These are phyloP conservation scores for Ectemnius continuus DNA, from an alignment of 2,888 invertebrate species.

Conservation along the genomic window DNA sequence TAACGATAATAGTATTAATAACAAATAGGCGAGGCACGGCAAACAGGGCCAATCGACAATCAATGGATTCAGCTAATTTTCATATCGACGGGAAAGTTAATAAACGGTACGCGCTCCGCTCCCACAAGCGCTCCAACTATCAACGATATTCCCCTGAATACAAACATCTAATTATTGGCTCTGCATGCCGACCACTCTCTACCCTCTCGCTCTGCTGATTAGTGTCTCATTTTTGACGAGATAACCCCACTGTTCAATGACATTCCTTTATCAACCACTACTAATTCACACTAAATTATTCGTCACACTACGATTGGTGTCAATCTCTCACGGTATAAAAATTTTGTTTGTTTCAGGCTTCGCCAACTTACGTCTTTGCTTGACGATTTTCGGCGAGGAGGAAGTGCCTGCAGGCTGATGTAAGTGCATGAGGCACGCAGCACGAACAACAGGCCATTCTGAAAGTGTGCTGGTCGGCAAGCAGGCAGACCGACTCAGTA, in stretches of 20 bases:
- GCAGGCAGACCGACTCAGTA: constrained; percentile 70
- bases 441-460: constrained; percentile 26
- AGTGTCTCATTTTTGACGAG: too few relatives aligned
- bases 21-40: constrained; percentile 40
- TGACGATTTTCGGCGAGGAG: constrained; percentile 7
- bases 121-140: constrained; percentile 9
- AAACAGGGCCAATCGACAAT: constrained; percentile 43
- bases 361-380: not conserved
- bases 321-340: not conserved
- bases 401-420: constrained; percentile 6
- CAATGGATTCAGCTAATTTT: constrained; percentile 25
- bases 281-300: not conserved
- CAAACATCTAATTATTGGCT: constrained; percentile 5
- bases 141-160: constrained; percentile 2
- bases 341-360: not conserved
- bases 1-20: constrained; percentile 51
- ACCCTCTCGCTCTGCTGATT: too few relatives aligned
- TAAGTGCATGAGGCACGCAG: constrained; percentile 29
- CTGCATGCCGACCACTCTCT: too few relatives aligned
- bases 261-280: not conserved
- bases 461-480: constrained; percentile 62
- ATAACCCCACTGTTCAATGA: not conserved
- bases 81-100: constrained; percentile 7
- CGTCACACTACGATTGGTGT: not conserved
- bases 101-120: not conserved